Evolutionary conservation across 2,888 invertebrate species (phyloP), one percentile per base, ranked within the genome.

Genomic region (Drosophila demipolita): DNA sequence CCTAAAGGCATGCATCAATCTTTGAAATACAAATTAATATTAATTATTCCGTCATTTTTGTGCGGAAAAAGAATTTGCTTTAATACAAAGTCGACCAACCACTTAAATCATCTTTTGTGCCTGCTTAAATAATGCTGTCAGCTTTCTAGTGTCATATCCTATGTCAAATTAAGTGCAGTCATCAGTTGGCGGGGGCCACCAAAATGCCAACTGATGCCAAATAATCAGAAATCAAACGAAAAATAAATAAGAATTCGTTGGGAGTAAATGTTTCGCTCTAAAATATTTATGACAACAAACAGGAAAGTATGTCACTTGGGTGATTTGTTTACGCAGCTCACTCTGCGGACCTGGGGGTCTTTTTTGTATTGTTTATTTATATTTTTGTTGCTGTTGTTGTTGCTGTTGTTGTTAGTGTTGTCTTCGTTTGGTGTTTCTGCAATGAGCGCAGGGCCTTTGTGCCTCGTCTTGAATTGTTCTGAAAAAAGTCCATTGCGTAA

Each of bases 251-350:
- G 33, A 59, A 50, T 33, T 60, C 66, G 73, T 75, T 64, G 45
- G 68, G 60, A 40, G 57, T 66, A 59, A 68, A 15, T 58, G 33
- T 70, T 81, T 66, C 57, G 64, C 54, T 55, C 49, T 64, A 78
- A 86, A 87, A 75, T 72, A 82, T 77, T 89, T 80, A 75, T 87
- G 87, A 87, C 87, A 87, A 76, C 77, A 72, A 84, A 90, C 90
- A 89, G 76, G 59, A 89, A 87, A 84, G 78, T 90, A 55, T 87
- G 87, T 87, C 87, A 90, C 79, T 90, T 68, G 80, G 55, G 50
- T 90, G 87, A 89, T 87, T 87, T 89, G 89, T 87, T 90, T 90
- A 88, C 79, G 73, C 65, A 67, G 81, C 75, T 87, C 90, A 89
- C 67, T 81, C 57, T 71, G 66, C 20, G 67, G 66, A 69, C 82